Conservation (phyloP, 2,113 vertebrate genomes). For the Isichthys henryi region DNA sequence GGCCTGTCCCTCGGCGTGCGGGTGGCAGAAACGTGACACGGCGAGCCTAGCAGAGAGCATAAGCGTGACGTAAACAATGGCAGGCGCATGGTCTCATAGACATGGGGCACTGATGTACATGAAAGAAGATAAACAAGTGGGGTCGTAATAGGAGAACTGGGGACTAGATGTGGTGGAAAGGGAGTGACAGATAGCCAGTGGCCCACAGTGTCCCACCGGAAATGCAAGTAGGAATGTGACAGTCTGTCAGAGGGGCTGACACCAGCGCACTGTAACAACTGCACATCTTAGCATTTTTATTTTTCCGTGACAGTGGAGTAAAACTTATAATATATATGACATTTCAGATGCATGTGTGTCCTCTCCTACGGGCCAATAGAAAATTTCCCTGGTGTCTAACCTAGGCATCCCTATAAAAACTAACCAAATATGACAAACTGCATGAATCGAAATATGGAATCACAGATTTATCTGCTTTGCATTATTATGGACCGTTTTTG, state of each 20-base stretch:
- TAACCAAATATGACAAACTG: not conserved
- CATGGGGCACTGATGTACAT: not conserved
- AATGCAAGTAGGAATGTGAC: not conserved
- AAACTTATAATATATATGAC: not conserved
- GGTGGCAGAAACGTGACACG: not conserved
- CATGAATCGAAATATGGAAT: not conserved
- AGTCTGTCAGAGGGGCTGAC: not conserved
- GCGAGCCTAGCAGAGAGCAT: not conserved
- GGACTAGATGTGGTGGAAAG: not conserved
- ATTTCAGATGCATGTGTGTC: not conserved
- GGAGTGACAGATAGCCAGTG: not conserved
- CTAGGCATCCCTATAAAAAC: not conserved
- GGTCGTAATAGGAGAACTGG: not conserved
- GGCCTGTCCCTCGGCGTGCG: not conserved
- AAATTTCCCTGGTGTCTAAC: not conserved
- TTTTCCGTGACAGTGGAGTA: not conserved
- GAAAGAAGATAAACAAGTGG: not conserved
- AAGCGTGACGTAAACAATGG: not conserved
- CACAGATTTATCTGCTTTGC: not conserved
- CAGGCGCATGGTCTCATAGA: not conserved
- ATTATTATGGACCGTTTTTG: not conserved
- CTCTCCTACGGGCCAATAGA: not conserved
- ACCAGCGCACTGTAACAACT: not conserved
- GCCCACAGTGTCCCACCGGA: not conserved
- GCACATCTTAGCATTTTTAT: not conserved